Evolutionary conservation across 2,113 vertebrate species (phyloP), one percentile per base, ranked within the genome.

Genomic region (Seriola rivoliana): DNA sequence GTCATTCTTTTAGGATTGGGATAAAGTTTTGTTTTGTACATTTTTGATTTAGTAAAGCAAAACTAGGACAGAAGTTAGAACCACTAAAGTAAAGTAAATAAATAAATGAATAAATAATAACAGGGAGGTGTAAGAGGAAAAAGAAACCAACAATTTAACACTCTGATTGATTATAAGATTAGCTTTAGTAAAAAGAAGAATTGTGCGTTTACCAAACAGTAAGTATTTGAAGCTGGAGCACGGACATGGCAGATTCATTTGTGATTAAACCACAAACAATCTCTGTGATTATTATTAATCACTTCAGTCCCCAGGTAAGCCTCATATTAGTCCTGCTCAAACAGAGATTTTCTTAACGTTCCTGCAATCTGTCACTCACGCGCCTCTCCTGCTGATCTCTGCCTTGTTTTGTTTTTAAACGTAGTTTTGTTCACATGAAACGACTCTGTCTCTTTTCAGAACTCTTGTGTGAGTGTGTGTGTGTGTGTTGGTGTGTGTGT

Each of bases 281-380:
- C 80, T 78, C 8, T 62, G 84, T 52, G 78, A 84, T 89, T 71
- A 81, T 0, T 71, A 60, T 36, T 48, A 86, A 87, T 90, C 83
- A 16, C 55, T 10, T 11, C 59, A 19, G 57, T 87, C 87, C 83
- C 77, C 82, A 87, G 78, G 87, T 86, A 73, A 70, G 54, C 19
- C 55, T 4, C 4, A 10, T 16, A n/a, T 70, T 32, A 82, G 78
- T 40, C 71, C 50, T 63, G 21, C 21, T 11, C 57, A 88, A 76
- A 86, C 67, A 80, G 4, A 73, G 68, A 72, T 36, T 84, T 38
- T n/a, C 40, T 23, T 58, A 50, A 84, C 80, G 57, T 65, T 64
- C 34, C 9, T 2, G 32, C 88, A 89, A 77, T 90, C 90, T 90
- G 91, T 79, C 82, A 21, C 59, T 83, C 66, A 57, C 25, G 9